A percentile compares a stretch with the other conserved stretches of the same genome.
These are phyloP conservation scores for Hipposideros larvatus DNA, from an alignment of 2,797 vertebrate species.

Conservation along the genomic window DNA sequence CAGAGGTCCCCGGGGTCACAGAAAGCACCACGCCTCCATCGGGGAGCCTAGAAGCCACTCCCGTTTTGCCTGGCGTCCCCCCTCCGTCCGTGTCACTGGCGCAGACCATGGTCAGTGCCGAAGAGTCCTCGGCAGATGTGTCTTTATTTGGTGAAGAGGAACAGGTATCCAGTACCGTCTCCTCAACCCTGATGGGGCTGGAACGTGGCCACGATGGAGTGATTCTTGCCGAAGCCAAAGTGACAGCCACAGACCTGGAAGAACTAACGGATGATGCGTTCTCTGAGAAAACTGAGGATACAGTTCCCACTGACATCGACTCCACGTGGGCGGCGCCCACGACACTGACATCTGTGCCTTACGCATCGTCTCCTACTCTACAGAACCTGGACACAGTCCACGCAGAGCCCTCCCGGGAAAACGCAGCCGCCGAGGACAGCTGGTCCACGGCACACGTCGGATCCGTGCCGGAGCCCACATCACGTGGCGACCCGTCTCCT, in stretches of 20 bases:
- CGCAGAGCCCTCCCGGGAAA: background rate
- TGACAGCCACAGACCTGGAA: background rate
- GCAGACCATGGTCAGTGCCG: slow-evolving; percentile 48
- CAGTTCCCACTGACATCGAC: background rate
- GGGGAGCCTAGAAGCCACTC: background rate
- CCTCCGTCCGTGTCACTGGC: rapidly evolving
- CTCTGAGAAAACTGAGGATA: slow-evolving; percentile 44
- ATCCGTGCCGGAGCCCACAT: rapidly evolving
- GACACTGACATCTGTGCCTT: background rate
- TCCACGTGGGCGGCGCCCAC: background rate
- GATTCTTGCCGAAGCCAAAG: background rate
- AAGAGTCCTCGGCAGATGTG: slow-evolving; percentile 86
- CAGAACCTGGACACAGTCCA: background rate
- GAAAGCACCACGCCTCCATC: slow-evolving; percentile 33
- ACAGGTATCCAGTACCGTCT: slow-evolving; percentile 76
- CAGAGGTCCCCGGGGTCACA: background rate
- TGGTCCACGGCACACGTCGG: background rate
- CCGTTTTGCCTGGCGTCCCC: background rate
- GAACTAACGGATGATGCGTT: rapidly evolving
- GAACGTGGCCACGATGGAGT: background rate
- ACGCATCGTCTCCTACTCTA: background rate
- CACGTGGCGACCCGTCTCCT: slow-evolving; percentile 49
- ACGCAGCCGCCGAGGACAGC: slow-evolving; percentile 22
- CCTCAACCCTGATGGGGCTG: background rate
- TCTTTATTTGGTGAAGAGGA: slow-evolving; percentile 84